Evolutionary conservation across 2,113 vertebrate species (phyloP).

Genomic region (Petrocephalus zakoni): DNA sequence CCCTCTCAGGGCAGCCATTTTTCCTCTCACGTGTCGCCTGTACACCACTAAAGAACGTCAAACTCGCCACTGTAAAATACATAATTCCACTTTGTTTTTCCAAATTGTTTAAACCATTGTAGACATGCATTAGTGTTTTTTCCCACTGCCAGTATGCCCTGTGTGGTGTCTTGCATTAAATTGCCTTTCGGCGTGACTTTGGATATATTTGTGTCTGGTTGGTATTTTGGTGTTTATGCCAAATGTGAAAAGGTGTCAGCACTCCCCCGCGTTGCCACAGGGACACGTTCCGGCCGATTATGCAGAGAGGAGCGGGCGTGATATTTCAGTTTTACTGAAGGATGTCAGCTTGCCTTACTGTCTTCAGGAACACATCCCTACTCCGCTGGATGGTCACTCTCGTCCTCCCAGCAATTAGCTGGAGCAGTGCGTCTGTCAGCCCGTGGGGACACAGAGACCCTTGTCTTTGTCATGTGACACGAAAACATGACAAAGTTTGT

Average conservation of each 20-base stretch:
- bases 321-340: not conserved
- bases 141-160: not conserved
- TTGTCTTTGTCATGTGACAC: not conserved
- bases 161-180: not conserved
- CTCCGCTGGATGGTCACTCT: not conserved
- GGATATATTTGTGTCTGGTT: not conserved
- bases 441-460: not conserved
- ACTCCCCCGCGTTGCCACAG: not conserved
- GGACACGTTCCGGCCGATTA: not conserved
- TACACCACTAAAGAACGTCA: not conserved
- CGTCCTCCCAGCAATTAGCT: not conserved
- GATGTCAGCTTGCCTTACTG: not conserved
- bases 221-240: not conserved
- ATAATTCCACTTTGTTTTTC: not conserved
- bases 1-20: not conserved
- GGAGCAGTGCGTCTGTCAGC: not conserved
- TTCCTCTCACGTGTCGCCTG: not conserved
- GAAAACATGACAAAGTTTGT: not conserved
- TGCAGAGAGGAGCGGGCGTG: not conserved
- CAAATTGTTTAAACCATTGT: not conserved
- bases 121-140: not conserved
- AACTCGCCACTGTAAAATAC: not conserved
- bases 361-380: not conserved
- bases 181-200: not conserved
- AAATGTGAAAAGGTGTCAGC: not conserved